Evolutionary conservation across 2,888 invertebrate species (phyloP).

Genomic region (Flexamia atlantica): DNA sequence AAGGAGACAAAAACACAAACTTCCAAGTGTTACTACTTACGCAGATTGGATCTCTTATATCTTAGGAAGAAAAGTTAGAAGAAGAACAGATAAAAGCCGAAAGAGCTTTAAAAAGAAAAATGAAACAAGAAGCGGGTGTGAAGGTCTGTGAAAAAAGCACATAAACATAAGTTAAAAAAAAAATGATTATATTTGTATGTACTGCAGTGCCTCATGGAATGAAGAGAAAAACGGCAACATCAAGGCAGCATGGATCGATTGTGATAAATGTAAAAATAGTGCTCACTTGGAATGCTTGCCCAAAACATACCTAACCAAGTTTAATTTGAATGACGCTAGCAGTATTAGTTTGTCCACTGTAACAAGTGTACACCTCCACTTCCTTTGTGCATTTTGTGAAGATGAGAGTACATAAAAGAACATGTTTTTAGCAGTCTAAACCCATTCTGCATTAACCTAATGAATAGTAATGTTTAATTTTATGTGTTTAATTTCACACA

Average conservation of each 20-base stretch:
- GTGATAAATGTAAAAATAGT: constrained; percentile 12
- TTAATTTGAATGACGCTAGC: constrained; percentile 18
- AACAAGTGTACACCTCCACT: too few relatives aligned
- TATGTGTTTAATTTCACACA: too few relatives aligned
- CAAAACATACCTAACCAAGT: neutral
- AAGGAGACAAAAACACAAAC: neutral
- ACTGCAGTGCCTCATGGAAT: constrained; percentile 11
- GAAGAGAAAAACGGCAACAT: constrained; percentile 12
- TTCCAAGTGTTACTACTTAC: too few relatives aligned
- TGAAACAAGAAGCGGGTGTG: neutral
- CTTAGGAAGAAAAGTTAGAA: neutral
- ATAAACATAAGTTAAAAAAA: constrained; percentile 5
- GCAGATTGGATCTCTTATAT: neutral
- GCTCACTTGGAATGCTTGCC: neutral
- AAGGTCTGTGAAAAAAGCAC: constrained; percentile 26
- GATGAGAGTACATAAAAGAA: too few relatives aligned
- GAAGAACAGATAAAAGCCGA: neutral
- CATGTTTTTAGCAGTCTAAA: too few relatives aligned
- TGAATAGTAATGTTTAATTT: too few relatives aligned
- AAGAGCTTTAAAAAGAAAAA: neutral
- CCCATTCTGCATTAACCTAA: too few relatives aligned
- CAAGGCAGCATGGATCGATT: constrained; percentile 8
- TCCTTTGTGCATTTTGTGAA: too few relatives aligned
- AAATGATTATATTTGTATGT: neutral
- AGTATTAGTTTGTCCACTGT: too few relatives aligned